phyloP scores from a whole-genome alignment of 1,140 invertebrate genomes.

The Drosophila lacteicornis region DNA sequence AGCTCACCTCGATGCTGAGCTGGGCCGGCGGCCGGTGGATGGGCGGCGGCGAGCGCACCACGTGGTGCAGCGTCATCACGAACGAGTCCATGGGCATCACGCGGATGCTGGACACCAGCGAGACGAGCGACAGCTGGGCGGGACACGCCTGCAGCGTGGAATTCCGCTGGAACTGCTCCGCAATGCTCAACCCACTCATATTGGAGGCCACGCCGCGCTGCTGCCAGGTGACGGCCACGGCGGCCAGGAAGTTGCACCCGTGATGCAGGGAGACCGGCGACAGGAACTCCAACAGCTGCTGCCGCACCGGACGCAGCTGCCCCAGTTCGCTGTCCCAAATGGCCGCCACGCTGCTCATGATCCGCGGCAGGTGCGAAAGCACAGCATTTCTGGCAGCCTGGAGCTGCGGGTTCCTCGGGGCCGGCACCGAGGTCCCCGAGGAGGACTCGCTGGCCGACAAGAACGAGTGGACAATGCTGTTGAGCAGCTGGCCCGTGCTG shows the following conservation, averaged over 20 bases:
- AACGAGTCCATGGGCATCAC: conserved; percentile 94
- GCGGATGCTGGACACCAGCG: conserved; percentile 92
- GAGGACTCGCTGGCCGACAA: conserved; percentile 85
- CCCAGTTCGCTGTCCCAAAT: conserved; percentile 91
- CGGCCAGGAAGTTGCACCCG: conserved; percentile 92
- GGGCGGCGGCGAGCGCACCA: conserved; percentile 91
- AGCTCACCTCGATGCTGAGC: conserved; percentile 88
- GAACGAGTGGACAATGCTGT: conserved; percentile 93
- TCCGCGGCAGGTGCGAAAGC: conserved; percentile 92
- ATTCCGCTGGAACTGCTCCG: conserved; percentile 78
- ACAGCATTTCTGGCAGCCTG: conserved; percentile 89
- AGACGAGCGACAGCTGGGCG: conserved; percentile 91
- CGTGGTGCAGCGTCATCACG: conserved; percentile 93
- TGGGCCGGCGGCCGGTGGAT: conserved; percentile 88
- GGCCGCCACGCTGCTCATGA: conserved; percentile 91
- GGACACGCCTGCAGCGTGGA: conserved; percentile 87
- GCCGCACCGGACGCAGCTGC: conserved; percentile 87
- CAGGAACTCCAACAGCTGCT: conserved; percentile 93
- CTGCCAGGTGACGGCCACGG: conserved; percentile 95
- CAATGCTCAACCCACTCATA: conserved; percentile 73
- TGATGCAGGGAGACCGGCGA: conserved; percentile 95
- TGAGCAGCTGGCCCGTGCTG: conserved; percentile 91
- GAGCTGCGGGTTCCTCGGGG: conserved; percentile 77
- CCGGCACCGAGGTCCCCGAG: conserved; percentile 29
- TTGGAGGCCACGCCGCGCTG: conserved; percentile 86